A percentile compares a stretch with the other conserved stretches of the same genome.
Evolutionary conservation across 2,797 vertebrate genomes (phyloP).

Genomic region (Helicolenus hilgendorfi): DNA sequence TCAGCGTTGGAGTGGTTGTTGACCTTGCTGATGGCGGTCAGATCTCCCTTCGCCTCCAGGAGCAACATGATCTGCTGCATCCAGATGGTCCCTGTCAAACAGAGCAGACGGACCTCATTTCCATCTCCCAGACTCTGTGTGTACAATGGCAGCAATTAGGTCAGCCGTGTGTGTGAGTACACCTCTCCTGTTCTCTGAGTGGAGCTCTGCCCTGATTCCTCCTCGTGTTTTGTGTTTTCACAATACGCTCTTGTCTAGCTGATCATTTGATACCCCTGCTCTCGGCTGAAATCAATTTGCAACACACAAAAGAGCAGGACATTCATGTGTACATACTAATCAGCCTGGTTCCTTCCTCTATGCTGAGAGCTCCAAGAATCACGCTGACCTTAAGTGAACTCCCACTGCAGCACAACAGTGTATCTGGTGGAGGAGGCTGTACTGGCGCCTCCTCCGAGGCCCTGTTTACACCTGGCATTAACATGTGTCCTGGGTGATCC

Average conservation of each 20-base stretch:
- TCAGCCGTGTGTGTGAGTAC: background rate
- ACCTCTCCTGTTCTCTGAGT: background rate
- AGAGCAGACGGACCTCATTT: background rate
- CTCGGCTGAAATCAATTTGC: conserved; percentile 15
- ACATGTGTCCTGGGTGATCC: background rate
- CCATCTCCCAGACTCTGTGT: background rate
- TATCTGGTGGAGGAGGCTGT: background rate
- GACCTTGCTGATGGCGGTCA: conserved; percentile 14
- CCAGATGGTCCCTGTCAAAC: conserved; percentile 82
- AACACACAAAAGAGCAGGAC: conserved; percentile 3
- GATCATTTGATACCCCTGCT: conserved; percentile 8
- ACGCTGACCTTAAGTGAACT: background rate
- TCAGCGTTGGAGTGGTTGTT: conserved; percentile 11
- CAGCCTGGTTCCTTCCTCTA: background rate
- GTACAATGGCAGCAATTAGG: background rate
- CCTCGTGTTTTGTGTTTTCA: background rate
- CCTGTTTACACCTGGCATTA: background rate
- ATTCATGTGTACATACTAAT: conserved; percentile 38
- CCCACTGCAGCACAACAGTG: background rate
- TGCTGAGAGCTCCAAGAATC: background rate
- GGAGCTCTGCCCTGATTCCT: conserved; percentile 2
- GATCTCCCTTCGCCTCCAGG: conserved; percentile 73
- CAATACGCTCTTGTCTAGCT: background rate
- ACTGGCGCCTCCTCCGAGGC: background rate
- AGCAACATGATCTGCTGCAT: conserved; percentile 85